A percentile compares a stretch with the other conserved stretches of the same genome.
phyloP scores from a whole-genome alignment of 1,140 invertebrate genomes.

The Pentalonia nigronervosa region DNA sequence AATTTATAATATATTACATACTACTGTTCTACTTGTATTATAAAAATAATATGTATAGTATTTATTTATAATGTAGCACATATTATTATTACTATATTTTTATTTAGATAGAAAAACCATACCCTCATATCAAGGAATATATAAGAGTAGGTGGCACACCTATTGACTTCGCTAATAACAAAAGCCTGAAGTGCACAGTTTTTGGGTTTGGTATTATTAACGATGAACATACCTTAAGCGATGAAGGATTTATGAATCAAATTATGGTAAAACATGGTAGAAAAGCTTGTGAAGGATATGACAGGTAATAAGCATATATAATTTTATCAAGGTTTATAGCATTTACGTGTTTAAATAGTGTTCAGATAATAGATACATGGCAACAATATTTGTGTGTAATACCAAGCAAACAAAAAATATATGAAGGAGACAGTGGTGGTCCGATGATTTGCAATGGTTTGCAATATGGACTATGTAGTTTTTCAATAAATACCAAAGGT shows the following conservation, averaged over 20 bases:
- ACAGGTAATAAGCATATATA: neutral
- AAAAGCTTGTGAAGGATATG: neutral
- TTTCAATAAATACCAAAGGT: neutral
- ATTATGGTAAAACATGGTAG: neutral
- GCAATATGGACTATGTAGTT: neutral
- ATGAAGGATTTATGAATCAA: neutral
- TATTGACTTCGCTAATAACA: neutral
- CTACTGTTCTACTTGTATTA: too few relatives aligned
- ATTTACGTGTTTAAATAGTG: neutral
- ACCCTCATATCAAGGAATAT: neutral
- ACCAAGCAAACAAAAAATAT: neutral
- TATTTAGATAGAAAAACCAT: slow-evolving; percentile 2
- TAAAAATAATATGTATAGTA: too few relatives aligned
- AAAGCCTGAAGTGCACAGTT: neutral
- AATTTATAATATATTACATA: too few relatives aligned
- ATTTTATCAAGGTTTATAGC: neutral
- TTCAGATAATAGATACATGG: slow-evolving; percentile 5
- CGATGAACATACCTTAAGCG: neutral
- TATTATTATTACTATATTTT: neutral
- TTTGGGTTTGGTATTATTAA: neutral
- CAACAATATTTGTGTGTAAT: neutral
- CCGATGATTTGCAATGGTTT: neutral
- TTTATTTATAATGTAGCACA: neutral
- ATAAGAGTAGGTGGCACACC: neutral
- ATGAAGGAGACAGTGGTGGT: neutral